These are phyloP conservation scores for Apeltes quadracus DNA, from an alignment of 2,113 vertebrate genomes.

Conservation along the genomic window DNA sequence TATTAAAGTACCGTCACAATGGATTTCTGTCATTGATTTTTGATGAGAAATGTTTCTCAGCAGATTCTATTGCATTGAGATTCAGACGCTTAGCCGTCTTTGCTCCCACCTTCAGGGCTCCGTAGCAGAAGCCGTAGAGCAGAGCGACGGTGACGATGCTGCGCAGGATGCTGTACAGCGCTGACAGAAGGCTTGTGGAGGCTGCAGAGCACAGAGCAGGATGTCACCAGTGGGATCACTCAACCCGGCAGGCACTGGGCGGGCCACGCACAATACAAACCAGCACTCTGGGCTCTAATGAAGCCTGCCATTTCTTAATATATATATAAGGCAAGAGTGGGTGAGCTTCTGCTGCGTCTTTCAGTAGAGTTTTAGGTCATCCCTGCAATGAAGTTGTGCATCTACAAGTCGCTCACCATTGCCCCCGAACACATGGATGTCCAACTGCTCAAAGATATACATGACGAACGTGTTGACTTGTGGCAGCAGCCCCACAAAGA, in stretches of 20 bases:
- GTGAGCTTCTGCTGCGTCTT: slow-evolving; percentile 13
- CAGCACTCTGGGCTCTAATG: slow-evolving; percentile 38
- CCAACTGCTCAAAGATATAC: slow-evolving; percentile 98
- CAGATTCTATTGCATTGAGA: neutral
- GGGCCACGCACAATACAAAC: slow-evolving; percentile 42
- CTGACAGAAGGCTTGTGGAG: slow-evolving; percentile 94
- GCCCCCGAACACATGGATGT: slow-evolving; percentile 98
- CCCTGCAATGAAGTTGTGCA: slow-evolving; percentile 3
- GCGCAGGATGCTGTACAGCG: slow-evolving; percentile 93
- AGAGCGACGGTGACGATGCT: slow-evolving; percentile 93
- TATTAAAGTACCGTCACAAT: neutral
- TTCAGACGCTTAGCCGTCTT: neutral
- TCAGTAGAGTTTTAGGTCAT: slow-evolving; percentile 31
- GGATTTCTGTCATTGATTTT: neutral
- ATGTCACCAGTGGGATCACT: slow-evolving; percentile 35
- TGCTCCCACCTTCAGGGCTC: slow-evolving; percentile 91
- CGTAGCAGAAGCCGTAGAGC: slow-evolving; percentile 95
- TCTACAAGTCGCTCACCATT: slow-evolving; percentile 85
- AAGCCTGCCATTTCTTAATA: slow-evolving; percentile 14
- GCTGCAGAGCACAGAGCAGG: slow-evolving; percentile 77
- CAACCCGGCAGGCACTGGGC: slow-evolving; percentile 30
- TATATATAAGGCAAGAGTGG: neutral
- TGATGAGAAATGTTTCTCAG: neutral
- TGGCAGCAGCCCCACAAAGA: slow-evolving; percentile 97
- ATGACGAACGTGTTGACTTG: slow-evolving; percentile 99